Evolutionary conservation across 2,888 invertebrate species (phyloP).

Genomic region (Hypomecis atomaria): DNA sequence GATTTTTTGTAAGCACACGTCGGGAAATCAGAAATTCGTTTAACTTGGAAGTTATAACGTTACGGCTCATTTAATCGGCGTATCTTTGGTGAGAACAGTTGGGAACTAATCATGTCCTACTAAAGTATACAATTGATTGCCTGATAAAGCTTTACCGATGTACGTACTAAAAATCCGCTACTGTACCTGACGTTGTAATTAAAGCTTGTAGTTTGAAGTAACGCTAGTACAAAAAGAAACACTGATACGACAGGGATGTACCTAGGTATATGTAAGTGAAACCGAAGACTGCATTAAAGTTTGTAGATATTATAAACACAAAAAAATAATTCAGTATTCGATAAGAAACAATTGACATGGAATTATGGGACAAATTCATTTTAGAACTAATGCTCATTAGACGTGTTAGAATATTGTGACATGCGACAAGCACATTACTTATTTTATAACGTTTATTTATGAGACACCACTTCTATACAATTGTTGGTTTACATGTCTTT

Average conservation of each 20-base stretch:
- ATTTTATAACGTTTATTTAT: neutral
- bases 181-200: conserved; percentile 43
- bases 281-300: conserved; percentile 81
- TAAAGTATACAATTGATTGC: no score
- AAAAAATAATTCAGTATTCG: conserved; percentile 38
- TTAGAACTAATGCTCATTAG: neutral
- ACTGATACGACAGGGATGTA: conserved; percentile 80
- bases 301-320: conserved; percentile 76
- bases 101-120: no score
- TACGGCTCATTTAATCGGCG: no score
- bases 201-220: conserved; percentile 69
- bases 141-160: no score
- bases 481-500: neutral
- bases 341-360: conserved; percentile 24
- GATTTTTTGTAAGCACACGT: no score
- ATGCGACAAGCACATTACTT: neutral
- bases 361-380: neutral
- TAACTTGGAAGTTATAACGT: no score
- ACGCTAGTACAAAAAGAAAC: conserved; percentile 80
- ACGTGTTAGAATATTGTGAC: neutral
- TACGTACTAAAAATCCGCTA: no score
- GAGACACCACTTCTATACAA: neutral
- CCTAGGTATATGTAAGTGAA: conserved; percentile 76
- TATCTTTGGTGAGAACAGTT: no score
- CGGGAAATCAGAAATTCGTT: no score